Evolutionary conservation across 2,797 vertebrate genomes (phyloP), one percentile per base, ranked within the genome.

Genomic region (Poeciliopsis infans): DNA sequence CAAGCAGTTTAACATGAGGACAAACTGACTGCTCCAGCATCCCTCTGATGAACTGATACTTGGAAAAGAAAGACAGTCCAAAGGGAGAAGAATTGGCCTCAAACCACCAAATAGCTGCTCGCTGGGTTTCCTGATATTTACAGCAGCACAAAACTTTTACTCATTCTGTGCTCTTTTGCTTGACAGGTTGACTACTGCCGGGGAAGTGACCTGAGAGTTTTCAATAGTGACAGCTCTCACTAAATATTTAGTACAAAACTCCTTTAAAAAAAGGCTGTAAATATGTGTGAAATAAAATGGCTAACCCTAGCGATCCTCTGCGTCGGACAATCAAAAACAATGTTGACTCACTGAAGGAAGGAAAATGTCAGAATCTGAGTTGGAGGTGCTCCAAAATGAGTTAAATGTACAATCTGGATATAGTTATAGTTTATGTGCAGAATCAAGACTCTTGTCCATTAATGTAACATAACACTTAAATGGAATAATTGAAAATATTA

Each of bases 101-200:
- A 83, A 86, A 91, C 86, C 89, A 85, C 84, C 79, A 77, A 84
- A 89, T 79, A 85, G 84, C 87, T 86, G 79, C 84, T 89, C 85
- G 85, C 89, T 79, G 81, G 88, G 76, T 72, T 85, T 77, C 80
- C 70, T 80, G 76, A 86, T 86, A 86, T 93, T 89, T 91, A 88
- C 82, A 77, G 86, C 69, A 28, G 84, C 77, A 84, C 78, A 61
- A 45, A 68, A 70, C 80, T 53, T 83, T 87, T 89, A 92, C 70
- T 91, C 86, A 85, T 77, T 45, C 45, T 18, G 66, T 41, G 74
- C 5, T 75, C 76, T 13, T 71, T 81, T 31, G 57, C 57, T 23
- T 77, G 88, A 87, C 79, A 81, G 71, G 51, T 70, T 66, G 79
- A 79, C 84, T 88, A 77, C 71, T 51, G 81, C 86, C 77, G 72